These are phyloP conservation scores for Melanotaenia duboulayi DNA, from an alignment of 2,113 vertebrate genomes.

Conservation along the genomic window DNA sequence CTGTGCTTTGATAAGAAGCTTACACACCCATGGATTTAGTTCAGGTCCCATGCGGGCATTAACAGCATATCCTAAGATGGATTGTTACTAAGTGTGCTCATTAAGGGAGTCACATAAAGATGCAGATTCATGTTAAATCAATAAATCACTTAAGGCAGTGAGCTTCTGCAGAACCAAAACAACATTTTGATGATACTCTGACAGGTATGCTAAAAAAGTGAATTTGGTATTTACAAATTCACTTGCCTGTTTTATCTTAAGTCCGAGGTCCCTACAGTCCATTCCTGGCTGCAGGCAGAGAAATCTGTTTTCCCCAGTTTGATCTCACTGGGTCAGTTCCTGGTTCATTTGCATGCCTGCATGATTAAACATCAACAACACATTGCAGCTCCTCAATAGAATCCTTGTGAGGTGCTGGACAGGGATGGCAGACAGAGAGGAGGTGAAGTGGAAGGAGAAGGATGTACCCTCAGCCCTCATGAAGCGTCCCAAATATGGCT, in stretches of 20 bases:
- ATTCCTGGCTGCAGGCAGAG: conserved; percentile 9
- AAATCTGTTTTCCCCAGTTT: conserved; percentile 44
- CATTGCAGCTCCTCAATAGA: conserved; percentile 43
- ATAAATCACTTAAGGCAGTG: too few species aligned
- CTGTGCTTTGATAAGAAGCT: neutral
- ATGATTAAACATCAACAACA: conserved; percentile 55
- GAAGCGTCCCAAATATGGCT: conserved; percentile 71
- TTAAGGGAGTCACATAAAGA: too few species aligned
- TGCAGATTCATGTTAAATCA: too few species aligned
- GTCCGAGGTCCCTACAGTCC: neutral
- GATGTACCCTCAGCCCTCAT: conserved; percentile 78
- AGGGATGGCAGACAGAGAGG: conserved; percentile 16
- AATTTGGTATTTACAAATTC: conserved; percentile 2
- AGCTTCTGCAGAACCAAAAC: too few species aligned
- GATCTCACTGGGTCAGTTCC: conserved; percentile 35
- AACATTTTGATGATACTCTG: too few species aligned
- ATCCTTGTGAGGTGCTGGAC: conserved; percentile 60
- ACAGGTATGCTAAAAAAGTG: too few species aligned
- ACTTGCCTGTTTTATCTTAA: conserved; percentile 2
- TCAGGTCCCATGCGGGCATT: neutral
- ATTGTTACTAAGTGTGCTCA: too few species aligned
- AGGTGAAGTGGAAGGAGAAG: conserved; percentile 58
- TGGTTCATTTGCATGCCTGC: conserved; percentile 63
- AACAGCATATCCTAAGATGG: neutral
- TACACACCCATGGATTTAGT: neutral